A percentile compares a stretch with the other conserved stretches of the same genome.
Conservation (phyloP, 2,113 vertebrate species). For the Benitochromis conjunctus region DNA sequence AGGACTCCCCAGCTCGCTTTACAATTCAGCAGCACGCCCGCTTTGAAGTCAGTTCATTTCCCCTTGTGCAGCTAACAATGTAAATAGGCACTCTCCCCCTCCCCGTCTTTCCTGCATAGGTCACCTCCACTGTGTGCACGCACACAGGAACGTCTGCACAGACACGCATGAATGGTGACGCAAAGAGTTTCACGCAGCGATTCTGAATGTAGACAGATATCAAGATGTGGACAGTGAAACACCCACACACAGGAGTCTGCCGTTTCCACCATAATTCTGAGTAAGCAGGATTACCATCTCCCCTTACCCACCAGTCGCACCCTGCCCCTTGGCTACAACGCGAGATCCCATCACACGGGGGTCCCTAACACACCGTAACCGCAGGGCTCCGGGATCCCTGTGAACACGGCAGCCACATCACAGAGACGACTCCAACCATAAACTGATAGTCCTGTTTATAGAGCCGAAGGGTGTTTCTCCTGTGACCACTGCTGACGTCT, state of each 20-base stretch:
- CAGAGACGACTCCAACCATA: neutral
- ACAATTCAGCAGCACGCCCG: constrained; percentile 61
- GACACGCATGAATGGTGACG: constrained; percentile 28
- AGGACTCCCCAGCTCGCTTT: constrained; percentile 60
- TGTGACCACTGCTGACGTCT: neutral
- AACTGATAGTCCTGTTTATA: constrained; percentile 16
- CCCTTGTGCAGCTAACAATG: constrained; percentile 77
- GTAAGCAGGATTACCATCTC: constrained; percentile 60
- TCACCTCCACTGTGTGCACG: constrained; percentile 53
- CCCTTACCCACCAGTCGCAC: constrained; percentile 71
- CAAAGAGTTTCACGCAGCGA: constrained; percentile 29
- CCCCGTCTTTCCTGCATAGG: constrained; percentile 62
- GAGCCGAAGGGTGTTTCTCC: neutral
- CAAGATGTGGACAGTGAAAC: neutral
- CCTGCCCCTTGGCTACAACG: constrained; percentile 77
- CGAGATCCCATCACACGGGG: constrained; percentile 27
- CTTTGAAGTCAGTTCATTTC: constrained; percentile 83
- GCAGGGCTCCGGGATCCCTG: neutral
- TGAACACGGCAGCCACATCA: constrained; percentile 45
- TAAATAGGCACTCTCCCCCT: constrained; percentile 69
- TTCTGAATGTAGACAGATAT: neutral
- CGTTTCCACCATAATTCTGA: neutral
- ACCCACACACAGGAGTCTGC: neutral
- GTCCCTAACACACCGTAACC: neutral
- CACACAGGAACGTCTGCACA: constrained; percentile 8